phyloP scores from a whole-genome alignment of 2,888 invertebrate species.

The Xylota segnis region DNA sequence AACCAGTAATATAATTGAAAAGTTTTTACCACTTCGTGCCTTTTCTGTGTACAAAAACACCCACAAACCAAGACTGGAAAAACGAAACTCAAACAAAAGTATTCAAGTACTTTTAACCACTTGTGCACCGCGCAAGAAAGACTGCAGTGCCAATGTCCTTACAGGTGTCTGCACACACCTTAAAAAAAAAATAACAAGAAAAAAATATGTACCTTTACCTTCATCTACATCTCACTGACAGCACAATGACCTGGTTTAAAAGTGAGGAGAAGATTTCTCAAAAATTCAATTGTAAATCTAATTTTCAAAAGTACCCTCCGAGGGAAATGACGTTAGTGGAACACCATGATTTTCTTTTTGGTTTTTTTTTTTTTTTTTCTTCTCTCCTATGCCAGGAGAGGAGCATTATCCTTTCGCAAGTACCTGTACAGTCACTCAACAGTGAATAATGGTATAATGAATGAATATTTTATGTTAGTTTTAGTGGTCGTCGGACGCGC shows the following conservation, averaged over 20 bases:
- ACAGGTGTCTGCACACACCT: slow-evolving; percentile 1
- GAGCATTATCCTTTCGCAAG: not conserved
- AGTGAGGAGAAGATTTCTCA: not conserved
- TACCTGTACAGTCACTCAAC: no score
- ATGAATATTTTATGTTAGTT: not conserved
- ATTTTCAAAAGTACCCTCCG: not conserved
- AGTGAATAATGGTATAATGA: not conserved
- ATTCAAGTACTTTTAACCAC: not conserved
- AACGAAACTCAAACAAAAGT: not conserved
- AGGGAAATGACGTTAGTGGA: not conserved
- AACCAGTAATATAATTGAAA: not conserved
- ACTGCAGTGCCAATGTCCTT: slow-evolving; percentile 13
- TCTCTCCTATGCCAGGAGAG: not conserved
- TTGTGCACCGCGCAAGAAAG: not conserved
- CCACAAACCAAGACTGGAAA: not conserved
- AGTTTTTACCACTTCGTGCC: not conserved
- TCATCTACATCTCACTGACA: not conserved
- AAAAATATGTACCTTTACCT: not conserved
- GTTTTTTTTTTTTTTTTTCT: not conserved
- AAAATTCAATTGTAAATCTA: slow-evolving; percentile 6
- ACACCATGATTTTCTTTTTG: not conserved
- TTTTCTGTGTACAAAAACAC: not conserved
- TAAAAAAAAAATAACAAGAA: not conserved
- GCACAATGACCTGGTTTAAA: not conserved
- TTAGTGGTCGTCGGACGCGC: not conserved